Evolutionary conservation across 2,113 vertebrate genomes (phyloP).

Genomic region (Pluvianellus socialis): DNA sequence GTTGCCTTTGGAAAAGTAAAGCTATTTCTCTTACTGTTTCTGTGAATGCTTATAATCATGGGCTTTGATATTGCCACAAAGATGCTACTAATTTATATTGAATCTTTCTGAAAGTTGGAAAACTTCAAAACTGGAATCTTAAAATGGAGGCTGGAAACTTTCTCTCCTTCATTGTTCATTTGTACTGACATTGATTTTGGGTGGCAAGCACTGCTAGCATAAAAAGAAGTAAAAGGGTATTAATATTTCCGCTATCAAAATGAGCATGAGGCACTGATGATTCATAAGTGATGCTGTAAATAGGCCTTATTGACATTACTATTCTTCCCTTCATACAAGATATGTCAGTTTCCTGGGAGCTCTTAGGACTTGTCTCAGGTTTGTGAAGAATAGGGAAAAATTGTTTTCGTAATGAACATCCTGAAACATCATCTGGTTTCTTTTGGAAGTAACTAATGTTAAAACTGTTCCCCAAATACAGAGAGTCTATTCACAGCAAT

Average conservation of each 20-base stretch:
- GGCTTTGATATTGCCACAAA: neutral
- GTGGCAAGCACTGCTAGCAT: neutral
- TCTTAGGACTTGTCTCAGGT: neutral
- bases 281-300: conserved; percentile 15
- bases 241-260: conserved; percentile 30
- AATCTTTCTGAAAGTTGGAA: neutral
- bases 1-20: neutral
- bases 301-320: conserved; percentile 9
- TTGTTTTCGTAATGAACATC: neutral
- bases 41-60: neutral
- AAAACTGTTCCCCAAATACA: neutral
- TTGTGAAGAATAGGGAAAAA: neutral
- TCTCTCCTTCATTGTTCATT: neutral
- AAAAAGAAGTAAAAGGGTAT: conserved; percentile 13
- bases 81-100: neutral
- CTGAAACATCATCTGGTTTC: neutral
- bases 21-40: neutral
- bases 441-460: neutral
- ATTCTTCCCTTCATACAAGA: neutral
- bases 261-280: neutral
- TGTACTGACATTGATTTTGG: conserved; percentile 21
- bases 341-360: neutral
- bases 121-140: neutral
- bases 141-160: neutral
- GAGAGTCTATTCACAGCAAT: neutral